Evolutionary conservation across 53 echinoderm and acorn worm species (phyloP).

Genomic region (Holothuria leucospilota): DNA sequence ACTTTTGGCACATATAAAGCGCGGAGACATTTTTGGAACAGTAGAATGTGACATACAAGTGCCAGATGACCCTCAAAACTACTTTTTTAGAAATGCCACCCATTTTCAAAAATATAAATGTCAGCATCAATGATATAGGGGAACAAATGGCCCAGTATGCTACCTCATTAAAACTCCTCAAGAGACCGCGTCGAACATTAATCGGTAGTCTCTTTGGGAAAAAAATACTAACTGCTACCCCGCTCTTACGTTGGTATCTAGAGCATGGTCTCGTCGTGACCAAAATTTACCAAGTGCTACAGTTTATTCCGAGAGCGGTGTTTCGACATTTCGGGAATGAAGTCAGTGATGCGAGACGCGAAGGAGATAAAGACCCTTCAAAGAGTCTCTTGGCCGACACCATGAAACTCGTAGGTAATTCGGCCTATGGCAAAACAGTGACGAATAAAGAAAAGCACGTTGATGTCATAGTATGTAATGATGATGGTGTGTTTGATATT

Average conservation of each 20-base stretch:
- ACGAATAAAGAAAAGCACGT: constrained; percentile 38
- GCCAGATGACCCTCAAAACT: constrained; percentile 13
- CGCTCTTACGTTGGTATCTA: constrained; percentile 53
- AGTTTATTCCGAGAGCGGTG: constrained; percentile 9
- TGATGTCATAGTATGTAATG: neutral
- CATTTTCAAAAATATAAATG: constrained; percentile 49
- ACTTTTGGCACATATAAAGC: neutral
- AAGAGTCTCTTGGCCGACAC: constrained; percentile 6
- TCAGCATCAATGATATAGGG: constrained; percentile 59
- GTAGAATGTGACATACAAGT: constrained; percentile 42
- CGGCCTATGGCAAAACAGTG: no score
- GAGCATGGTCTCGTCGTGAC: no score
- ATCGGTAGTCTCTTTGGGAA: constrained; percentile 56
- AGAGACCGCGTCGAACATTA: constrained; percentile 57
- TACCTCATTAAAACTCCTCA: neutral
- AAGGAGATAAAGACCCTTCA: neutral
- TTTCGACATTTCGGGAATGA: no score
- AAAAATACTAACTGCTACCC: constrained; percentile 50
- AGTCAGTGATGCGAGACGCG: constrained; percentile 46
- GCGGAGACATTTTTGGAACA: constrained; percentile 15
- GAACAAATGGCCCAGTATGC: constrained; percentile 46
- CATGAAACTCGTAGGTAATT: constrained; percentile 14
- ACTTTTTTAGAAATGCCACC: constrained; percentile 56
- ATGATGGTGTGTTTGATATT: neutral
- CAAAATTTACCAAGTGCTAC: constrained; percentile 34